Evolutionary conservation across 2,888 invertebrate genomes (phyloP).

Genomic region (Eulithis prunata): DNA sequence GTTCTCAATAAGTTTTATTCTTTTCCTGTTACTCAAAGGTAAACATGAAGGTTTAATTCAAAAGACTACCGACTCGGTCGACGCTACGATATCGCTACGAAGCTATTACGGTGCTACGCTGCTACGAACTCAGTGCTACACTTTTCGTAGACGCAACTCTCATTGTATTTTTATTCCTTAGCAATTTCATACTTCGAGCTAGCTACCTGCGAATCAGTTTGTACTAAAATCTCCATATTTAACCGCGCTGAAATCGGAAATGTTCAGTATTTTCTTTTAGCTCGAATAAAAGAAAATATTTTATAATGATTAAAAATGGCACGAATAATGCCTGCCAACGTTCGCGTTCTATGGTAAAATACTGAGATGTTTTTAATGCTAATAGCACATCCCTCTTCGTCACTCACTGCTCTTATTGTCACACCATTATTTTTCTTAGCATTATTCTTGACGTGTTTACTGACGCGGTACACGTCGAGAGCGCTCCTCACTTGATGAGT

Average conservation of each 20-base stretch:
- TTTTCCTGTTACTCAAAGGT: conserved; percentile 2
- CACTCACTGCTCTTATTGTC: conserved; percentile 44
- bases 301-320: conserved; percentile 35
- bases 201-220: conserved; percentile 25
- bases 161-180: conserved; percentile 19
- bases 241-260: conserved; percentile 19
- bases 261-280: conserved; percentile 24
- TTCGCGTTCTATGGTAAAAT: conserved; percentile 29
- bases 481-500: conserved; percentile 41
- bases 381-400: conserved; percentile 45
- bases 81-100: conserved; percentile 11
- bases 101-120: conserved; percentile 29
- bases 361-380: conserved; percentile 43
- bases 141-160: conserved; percentile 19
- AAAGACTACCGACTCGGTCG: not conserved
- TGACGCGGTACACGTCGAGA: conserved; percentile 40
- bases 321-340: conserved; percentile 33
- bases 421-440: conserved; percentile 43
- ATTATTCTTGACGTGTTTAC: conserved; percentile 42
- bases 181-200: conserved; percentile 21
- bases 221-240: conserved; percentile 23
- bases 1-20: conserved; percentile 1
- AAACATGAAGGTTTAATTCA: not conserved
- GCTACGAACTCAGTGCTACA: conserved; percentile 24
- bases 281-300: conserved; percentile 28